phyloP scores from a whole-genome alignment of 2,888 invertebrate genomes.

The Napeogenes inachia region DNA sequence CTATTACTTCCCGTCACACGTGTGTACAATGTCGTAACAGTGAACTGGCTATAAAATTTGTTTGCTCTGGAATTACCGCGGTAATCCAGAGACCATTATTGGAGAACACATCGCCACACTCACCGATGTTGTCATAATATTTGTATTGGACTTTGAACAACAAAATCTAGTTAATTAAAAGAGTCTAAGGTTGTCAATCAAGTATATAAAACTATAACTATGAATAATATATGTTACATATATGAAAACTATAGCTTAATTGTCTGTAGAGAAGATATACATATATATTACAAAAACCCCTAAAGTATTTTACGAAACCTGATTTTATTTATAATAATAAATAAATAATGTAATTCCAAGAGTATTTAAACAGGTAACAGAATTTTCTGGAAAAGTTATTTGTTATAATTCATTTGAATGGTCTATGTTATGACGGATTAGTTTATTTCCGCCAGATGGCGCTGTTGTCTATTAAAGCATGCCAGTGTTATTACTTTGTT shows the following conservation, averaged over 20 bases:
- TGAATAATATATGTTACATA: too few species aligned
- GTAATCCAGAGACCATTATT: conserved; percentile 12
- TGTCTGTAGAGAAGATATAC: too few species aligned
- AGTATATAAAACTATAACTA: too few species aligned
- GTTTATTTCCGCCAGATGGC: conserved; percentile 58
- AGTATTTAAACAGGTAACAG: not conserved
- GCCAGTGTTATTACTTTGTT: conserved; percentile 44
- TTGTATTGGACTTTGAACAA: conserved; percentile 2
- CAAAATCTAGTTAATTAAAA: not conserved
- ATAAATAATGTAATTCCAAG: too few species aligned
- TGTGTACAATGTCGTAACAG: conserved; percentile 2
- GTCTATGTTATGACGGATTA: not conserved
- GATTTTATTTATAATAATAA: too few species aligned
- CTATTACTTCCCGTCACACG: not conserved
- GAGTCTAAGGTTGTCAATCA: not conserved
- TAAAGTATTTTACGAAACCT: too few species aligned
- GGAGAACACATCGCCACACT: conserved; percentile 6
- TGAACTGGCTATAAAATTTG: conserved; percentile 6
- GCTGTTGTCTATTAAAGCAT: conserved; percentile 39
- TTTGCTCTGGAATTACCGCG: conserved; percentile 15
- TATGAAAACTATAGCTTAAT: too few species aligned
- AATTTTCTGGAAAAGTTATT: not conserved
- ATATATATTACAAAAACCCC: too few species aligned
- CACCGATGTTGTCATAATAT: conserved; percentile 15
- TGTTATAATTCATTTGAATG: not conserved